Evolutionary conservation across 1,140 invertebrate species (phyloP), one percentile per base, ranked within the genome.

Genomic region (Trichogramma pretiosum): DNA sequence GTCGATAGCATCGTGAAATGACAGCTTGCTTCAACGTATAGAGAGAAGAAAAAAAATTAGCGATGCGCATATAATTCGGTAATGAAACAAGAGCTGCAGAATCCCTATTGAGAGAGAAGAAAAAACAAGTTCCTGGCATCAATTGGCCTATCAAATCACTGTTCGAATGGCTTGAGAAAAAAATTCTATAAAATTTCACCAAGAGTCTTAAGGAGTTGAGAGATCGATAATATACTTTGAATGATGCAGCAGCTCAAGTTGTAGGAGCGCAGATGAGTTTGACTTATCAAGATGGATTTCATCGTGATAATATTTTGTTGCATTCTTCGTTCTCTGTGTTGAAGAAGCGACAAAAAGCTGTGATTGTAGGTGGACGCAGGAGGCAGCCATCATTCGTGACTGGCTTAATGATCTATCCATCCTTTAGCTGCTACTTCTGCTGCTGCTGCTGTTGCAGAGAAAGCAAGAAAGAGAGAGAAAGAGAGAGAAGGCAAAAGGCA

Each of bases 381-480:
- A n/a, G n/a, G n/a, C n/a, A n/a, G n/a, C n/a, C n/a, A n/a, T n/a
- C 52, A 60, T 58, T 64, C 59, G 63, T 64, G 66, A 66, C 58
- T 68, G 58, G 62, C 61, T 66, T 65, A 67, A 59, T 58, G 55
- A 61, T 58, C 59, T 59, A 56, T 59, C 44, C 30, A 32, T 45
- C 40, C 33, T 37, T 10, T 16, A 26, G n/a, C n/a, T 5, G 13
- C 19, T 38, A 18, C 22, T 9, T 14, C 18, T 32, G n/a, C n/a
- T n/a, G n/a, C n/a, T n/a, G n/a, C n/a, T n/a, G n/a, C n/a, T n/a
- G n/a, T n/a, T n/a, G 11, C 13, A 3, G 34, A 17, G 4, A 30
- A 13, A 44, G 30, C 17, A 24, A 35, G 11, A 40, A 40, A 28
- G 28, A 38, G 49, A 52, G 50, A 55, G 56, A 47, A 57, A 54